A percentile compares a stretch with the other conserved stretches of the same genome.
Evolutionary conservation across 2,113 vertebrate genomes (phyloP).

Genomic region (Siniperca chuatsi): DNA sequence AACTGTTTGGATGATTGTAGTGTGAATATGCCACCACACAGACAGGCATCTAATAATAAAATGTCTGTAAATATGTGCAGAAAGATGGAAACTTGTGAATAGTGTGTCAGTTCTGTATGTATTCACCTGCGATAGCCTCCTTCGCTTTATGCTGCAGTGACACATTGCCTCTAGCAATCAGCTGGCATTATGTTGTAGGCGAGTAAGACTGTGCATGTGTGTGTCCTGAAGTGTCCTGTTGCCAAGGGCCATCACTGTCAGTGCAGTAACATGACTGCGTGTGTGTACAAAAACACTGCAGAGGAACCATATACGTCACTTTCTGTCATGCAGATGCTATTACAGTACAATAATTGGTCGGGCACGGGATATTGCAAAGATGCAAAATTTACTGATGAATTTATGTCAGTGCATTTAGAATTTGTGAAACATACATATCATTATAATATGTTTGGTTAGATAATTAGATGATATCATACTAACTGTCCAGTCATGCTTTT

Average conservation of each 20-base stretch:
- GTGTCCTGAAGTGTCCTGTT: constrained; percentile 49
- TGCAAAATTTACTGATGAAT: neutral
- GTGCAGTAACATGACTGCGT: constrained; percentile 54
- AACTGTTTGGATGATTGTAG: neutral
- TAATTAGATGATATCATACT: neutral
- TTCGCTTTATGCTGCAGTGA: constrained; percentile 36
- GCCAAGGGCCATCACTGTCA: constrained; percentile 54
- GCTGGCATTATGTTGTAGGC: constrained; percentile 43
- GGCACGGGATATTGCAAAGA: neutral
- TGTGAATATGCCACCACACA: neutral
- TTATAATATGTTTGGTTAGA: neutral
- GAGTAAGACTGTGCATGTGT: constrained; percentile 19
- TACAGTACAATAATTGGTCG: constrained; percentile 3
- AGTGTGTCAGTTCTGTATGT: neutral
- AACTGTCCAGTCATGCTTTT: neutral
- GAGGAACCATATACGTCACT: constrained; percentile 25
- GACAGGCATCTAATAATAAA: neutral
- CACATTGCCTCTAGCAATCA: constrained; percentile 56
- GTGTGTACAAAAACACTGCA: constrained; percentile 55
- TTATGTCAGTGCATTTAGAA: neutral
- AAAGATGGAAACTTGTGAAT: constrained; percentile 5
- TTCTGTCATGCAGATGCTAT: constrained; percentile 40
- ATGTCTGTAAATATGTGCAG: neutral
- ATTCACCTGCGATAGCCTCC: constrained; percentile 6
- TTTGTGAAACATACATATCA: neutral